Base-by-base conservation (phyloP, 2,888 invertebrate species). In the Ellobium chinense region DNA sequence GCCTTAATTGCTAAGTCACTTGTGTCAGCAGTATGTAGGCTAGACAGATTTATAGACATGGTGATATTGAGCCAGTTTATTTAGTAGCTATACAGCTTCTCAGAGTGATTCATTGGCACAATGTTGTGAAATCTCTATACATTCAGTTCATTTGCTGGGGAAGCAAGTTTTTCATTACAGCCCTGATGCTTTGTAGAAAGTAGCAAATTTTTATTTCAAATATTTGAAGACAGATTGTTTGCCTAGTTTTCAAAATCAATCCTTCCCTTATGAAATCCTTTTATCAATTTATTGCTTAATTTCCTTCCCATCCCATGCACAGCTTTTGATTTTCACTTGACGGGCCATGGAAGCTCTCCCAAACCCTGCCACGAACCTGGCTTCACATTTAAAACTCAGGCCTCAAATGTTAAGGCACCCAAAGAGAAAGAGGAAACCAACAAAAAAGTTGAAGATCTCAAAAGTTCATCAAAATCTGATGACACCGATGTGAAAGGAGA, bases 321-420 rank as follows among this genome's bases (percentile, higher is more conserved):
- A 84, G 84, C 74, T 27, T 80, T 84, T 72, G 83, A 83, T 77
- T 84, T 84, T 80, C 83, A 82, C 68, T 63, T 76, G 78, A 84
- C 84, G 24, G 76, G 69, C 24, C 78, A 76, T 29, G 84, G 84
- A 58, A 62, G 79, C 34, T 80, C 83, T 56, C 83, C 82, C 54
- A 69, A 62, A 54, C 68, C 68, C 9, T 60, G 68, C 36, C 46
- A 36, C 12, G 80, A 80, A 46, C 66, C 79, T 27, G 76, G 77
- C 21, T 29, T 39, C 21, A 37, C 69, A 60, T 9, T 27, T 69
- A 46, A 58, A 3, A 24, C 24, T 1, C 34, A 65, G 21, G 9
- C 36, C 34, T 5, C 46, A 21, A 54, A 56, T 76, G 63, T 5
- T 66, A 54, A 76, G 56, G 12, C 66, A 58, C 3, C 63, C 18